These are phyloP conservation scores for Paralichthys olivaceus DNA, from an alignment of 2,113 vertebrate genomes.

Conservation along the genomic window DNA sequence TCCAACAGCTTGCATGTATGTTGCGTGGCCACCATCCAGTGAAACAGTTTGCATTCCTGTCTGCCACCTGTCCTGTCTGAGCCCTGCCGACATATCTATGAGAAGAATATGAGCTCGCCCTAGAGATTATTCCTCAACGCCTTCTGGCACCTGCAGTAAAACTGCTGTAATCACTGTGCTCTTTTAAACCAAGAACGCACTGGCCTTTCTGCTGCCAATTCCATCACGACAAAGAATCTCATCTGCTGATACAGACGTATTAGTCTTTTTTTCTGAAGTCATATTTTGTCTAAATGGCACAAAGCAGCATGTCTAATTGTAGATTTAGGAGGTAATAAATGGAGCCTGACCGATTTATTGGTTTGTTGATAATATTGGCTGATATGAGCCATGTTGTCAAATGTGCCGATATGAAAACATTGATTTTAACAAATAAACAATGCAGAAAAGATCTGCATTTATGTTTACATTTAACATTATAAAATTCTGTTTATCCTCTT, in stretches of 20 bases:
- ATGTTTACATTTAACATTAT: too few relatives aligned
- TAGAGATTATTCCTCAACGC: conserved; percentile 50
- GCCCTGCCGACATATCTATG: conserved; percentile 58
- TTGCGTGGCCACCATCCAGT: conserved; percentile 53
- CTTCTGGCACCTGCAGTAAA: conserved; percentile 49
- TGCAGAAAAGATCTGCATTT: too few relatives aligned
- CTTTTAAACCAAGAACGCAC: conserved; percentile 25
- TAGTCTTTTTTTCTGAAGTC: conserved; percentile 2
- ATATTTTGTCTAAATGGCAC: background rate
- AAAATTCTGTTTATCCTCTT: too few relatives aligned
- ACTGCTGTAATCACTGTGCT: conserved; percentile 41
- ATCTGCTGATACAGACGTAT: background rate
- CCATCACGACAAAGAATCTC: background rate
- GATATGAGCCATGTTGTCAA: too few relatives aligned
- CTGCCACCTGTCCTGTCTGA: conserved; percentile 61
- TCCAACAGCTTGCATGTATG: conserved; percentile 64
- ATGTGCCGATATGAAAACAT: too few relatives aligned
- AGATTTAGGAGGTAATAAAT: background rate
- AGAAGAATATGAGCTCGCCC: conserved; percentile 44
- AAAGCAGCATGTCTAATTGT: background rate
- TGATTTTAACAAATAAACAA: too few relatives aligned
- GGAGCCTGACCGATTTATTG: too few relatives aligned
- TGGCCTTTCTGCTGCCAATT: conserved; percentile 34
- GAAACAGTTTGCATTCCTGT: conserved; percentile 52
- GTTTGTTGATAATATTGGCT: too few relatives aligned